Percentiles rank a stretch among this genome's conserved stretches.
Evolutionary conservation across 2,113 vertebrate genomes (phyloP).

Genomic region (Phalacrocorax aristotelis): DNA sequence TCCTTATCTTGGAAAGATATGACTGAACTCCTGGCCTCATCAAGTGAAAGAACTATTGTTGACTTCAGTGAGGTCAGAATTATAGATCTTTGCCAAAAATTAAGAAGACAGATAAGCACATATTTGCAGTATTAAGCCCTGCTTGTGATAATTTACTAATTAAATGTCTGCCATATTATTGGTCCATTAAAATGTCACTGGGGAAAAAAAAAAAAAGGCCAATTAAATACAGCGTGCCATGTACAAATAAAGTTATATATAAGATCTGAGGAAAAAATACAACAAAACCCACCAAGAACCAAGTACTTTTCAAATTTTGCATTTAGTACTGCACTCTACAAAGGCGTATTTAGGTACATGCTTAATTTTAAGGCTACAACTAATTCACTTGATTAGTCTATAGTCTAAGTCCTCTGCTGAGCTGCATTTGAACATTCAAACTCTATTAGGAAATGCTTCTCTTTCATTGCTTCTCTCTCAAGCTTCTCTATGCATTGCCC

Average conservation of each 20-base stretch:
- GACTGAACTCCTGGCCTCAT: not conserved
- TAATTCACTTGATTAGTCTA: not conserved
- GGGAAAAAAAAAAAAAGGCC: not conserved
- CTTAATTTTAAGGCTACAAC: not conserved
- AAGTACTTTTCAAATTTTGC: not conserved
- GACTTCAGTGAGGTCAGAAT: not conserved
- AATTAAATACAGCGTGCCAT: not conserved
- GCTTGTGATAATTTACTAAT: not conserved
- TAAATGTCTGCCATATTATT: not conserved
- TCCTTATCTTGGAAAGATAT: not conserved
- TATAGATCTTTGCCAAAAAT: not conserved
- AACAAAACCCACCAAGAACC: not conserved
- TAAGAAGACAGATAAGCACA: not conserved
- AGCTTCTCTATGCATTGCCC: not conserved
- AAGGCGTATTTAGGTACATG: not conserved
- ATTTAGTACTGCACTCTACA: not conserved
- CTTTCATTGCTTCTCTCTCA: not conserved
- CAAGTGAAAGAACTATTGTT: not conserved
- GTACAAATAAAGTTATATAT: not conserved
- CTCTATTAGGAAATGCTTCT: not conserved
- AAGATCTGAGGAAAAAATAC: not conserved
- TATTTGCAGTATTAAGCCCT: not conserved
- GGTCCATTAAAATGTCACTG: not conserved
- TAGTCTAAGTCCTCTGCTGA: not conserved
- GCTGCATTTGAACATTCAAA: not conserved